A percentile compares a stretch with the other conserved stretches of the same genome.
These are phyloP conservation scores for Calycopis cecrops DNA, from an alignment of 1,140 invertebrate genomes.

Conservation along the genomic window DNA sequence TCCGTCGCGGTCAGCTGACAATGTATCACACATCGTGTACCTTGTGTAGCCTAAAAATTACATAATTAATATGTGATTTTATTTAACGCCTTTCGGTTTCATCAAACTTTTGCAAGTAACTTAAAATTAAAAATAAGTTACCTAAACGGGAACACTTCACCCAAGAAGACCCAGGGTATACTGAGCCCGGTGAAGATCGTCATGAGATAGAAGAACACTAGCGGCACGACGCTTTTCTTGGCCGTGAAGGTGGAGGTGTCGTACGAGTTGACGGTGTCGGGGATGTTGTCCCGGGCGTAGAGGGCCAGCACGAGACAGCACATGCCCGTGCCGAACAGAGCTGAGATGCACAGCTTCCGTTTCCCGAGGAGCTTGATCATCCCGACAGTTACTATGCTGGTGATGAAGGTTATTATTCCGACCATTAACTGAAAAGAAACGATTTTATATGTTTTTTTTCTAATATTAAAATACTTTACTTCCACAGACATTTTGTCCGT, in stretches of 20 bases:
- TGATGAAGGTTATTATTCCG: conserved; percentile 53
- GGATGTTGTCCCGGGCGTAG: conserved; percentile 41
- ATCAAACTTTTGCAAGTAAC: too few species aligned
- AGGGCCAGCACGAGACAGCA: conserved; percentile 38
- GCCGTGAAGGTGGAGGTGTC: conserved; percentile 45
- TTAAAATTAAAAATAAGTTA: conserved; percentile 27
- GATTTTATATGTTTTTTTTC: conserved; percentile 16
- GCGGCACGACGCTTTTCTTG: conserved; percentile 41
- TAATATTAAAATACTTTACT: too few species aligned
- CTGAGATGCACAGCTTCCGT: conserved; percentile 43
- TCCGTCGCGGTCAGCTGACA: too few species aligned
- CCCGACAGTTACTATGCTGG: conserved; percentile 45
- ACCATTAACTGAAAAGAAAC: conserved; percentile 53
- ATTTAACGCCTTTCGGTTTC: too few species aligned
- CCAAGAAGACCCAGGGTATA: conserved; percentile 58
- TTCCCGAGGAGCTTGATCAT: conserved; percentile 76
- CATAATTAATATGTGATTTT: too few species aligned
- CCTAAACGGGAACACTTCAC: conserved; percentile 64
- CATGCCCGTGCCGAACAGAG: conserved; percentile 40
- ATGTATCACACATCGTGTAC: too few species aligned
- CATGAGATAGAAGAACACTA: conserved; percentile 47
- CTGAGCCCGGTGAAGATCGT: conserved; percentile 46
- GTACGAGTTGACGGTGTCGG: conserved; percentile 48
- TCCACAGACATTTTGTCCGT: too few species aligned
- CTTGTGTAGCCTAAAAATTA: too few species aligned